Percentiles rank a stretch among this genome's conserved stretches.
Conservation (phyloP, 2,888 invertebrate species). For the Blastobasis lacticolella region DNA sequence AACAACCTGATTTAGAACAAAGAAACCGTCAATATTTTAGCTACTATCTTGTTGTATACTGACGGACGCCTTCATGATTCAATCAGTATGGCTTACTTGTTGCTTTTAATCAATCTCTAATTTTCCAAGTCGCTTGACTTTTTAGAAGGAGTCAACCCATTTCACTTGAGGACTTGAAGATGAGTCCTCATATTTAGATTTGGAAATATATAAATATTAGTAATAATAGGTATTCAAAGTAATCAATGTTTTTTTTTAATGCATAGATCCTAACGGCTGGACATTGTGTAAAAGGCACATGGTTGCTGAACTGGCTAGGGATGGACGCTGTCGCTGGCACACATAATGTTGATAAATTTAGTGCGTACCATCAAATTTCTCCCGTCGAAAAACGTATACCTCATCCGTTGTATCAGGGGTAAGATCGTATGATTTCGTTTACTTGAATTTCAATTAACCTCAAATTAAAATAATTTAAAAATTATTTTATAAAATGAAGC, state of each 20-base stretch:
- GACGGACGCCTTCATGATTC: too few species aligned
- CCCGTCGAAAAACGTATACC: constrained; percentile 40
- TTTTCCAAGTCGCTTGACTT: too few species aligned
- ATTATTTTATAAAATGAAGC: not conserved
- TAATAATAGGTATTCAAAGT: not conserved
- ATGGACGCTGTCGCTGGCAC: constrained; percentile 63
- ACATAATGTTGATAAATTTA: constrained; percentile 45
- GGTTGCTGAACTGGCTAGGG: constrained; percentile 44
- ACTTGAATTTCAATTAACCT: too few species aligned
- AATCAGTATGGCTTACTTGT: too few species aligned
- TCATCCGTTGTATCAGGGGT: constrained; percentile 66
- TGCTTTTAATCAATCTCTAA: too few species aligned
- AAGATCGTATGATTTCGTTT: constrained; percentile 7
- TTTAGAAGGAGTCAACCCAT: not conserved
- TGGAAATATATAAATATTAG: not conserved
- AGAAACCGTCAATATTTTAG: too few species aligned
- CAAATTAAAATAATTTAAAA: too few species aligned
- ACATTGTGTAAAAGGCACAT: constrained; percentile 54
- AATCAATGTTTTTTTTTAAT: not conserved
- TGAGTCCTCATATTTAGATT: too few species aligned
- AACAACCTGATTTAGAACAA: not conserved
- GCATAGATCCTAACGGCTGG: constrained; percentile 58
- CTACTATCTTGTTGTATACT: too few species aligned
- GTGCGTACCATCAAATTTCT: constrained; percentile 43
- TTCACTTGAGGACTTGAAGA: not conserved